Evolutionary conservation across 2,113 vertebrate genomes (phyloP).

Genomic region (Ictalurus punctatus): DNA sequence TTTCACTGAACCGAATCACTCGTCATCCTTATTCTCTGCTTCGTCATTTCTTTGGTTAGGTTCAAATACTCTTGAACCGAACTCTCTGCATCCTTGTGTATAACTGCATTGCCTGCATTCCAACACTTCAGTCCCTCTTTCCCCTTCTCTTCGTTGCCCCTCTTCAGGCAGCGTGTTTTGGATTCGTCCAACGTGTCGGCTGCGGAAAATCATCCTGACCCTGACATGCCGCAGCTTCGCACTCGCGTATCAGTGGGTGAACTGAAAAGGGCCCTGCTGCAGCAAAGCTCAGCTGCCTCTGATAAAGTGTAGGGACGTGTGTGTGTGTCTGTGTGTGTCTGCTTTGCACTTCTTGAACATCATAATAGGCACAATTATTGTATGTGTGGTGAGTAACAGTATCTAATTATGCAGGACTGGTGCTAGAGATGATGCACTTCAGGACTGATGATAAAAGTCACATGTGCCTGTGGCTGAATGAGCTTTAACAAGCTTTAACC

Average conservation of each 20-base stretch:
- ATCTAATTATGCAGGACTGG: constrained; percentile 3
- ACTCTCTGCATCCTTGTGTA: background rate
- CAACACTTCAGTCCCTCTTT: constrained; percentile 15
- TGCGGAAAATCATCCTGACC: constrained; percentile 49
- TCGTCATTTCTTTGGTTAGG: background rate
- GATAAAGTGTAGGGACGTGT: constrained; percentile 69
- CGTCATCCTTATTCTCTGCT: background rate
- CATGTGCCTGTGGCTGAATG: constrained; percentile 3
- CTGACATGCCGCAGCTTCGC: constrained; percentile 63
- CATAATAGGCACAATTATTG: constrained; percentile 8
- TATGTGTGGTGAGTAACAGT: constrained; percentile 7
- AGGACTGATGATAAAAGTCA: constrained; percentile 1
- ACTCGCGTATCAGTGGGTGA: constrained; percentile 75
- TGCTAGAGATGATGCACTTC: constrained; percentile 17
- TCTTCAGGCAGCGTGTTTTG: constrained; percentile 67
- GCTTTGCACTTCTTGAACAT: constrained; percentile 11
- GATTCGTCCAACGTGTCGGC: constrained; percentile 56
- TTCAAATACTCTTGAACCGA: background rate
- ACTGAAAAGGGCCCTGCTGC: constrained; percentile 70
- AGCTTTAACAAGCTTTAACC: constrained; percentile 27
- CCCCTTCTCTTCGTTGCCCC: constrained; percentile 45
- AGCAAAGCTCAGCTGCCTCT: constrained; percentile 63
- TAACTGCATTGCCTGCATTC: background rate
- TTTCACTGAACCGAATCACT: background rate
- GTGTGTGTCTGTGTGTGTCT: constrained; percentile 55